Conservation (phyloP, 2,888 invertebrate species). For the Tipula unca region DNA sequence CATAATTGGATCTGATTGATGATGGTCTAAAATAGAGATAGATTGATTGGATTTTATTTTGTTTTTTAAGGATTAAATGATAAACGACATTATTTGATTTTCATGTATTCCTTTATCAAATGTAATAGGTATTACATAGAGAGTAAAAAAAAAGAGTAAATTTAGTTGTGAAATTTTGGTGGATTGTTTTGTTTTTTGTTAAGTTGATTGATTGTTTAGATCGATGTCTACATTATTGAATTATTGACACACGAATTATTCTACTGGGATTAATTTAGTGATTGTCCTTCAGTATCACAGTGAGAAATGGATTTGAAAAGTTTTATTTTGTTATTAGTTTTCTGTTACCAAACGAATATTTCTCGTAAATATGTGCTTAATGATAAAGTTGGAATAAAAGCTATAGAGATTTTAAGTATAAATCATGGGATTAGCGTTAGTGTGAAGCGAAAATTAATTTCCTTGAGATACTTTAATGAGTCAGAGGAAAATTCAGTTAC, state of each 20-base stretch:
- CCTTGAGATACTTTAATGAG: too few relatives aligned
- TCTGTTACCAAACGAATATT: too few relatives aligned
- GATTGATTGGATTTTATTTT: neutral
- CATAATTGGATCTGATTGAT: slow-evolving; percentile 2
- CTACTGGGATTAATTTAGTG: neutral
- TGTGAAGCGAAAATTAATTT: too few relatives aligned
- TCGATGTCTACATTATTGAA: neutral
- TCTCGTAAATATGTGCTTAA: too few relatives aligned
- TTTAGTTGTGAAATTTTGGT: neutral
- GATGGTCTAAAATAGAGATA: neutral
- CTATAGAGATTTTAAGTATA: too few relatives aligned
- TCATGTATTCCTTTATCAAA: neutral
- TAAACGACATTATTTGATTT: neutral
- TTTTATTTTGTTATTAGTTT: neutral
- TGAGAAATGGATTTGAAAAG: neutral
- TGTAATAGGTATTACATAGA: neutral
- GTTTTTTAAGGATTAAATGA: neutral
- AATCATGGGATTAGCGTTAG: too few relatives aligned
- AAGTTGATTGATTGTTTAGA: neutral
- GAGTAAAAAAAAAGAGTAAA: neutral
- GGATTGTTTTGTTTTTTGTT: neutral
- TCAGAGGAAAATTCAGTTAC: too few relatives aligned
- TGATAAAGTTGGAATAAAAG: neutral
- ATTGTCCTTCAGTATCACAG: neutral
- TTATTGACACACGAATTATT: neutral